Percentiles rank a stretch among this genome's conserved stretches.
Conservation (phyloP, 2,113 vertebrate species). For the Oceanodroma tethys region DNA sequence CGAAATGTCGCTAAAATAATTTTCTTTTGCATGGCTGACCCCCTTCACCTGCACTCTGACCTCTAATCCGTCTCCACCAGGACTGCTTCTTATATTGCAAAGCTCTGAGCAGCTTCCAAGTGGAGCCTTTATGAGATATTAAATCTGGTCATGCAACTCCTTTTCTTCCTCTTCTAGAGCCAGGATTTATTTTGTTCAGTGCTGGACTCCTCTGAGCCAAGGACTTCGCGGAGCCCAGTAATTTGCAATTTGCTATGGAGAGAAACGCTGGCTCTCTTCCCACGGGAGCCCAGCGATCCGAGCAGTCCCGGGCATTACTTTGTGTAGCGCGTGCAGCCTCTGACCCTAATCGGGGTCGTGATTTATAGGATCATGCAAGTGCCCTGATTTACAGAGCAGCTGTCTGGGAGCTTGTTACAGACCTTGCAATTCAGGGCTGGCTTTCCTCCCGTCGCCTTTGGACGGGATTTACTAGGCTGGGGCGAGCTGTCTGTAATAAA, state of each 20-base stretch:
- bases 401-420: neutral
- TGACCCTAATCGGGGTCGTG: neutral
- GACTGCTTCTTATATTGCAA: neutral
- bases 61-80: neutral
- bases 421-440: neutral
- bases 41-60: neutral
- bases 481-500: neutral
- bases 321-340: neutral
- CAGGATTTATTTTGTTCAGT: neutral
- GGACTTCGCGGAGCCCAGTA: neutral
- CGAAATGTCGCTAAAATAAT: neutral
- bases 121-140: neutral
- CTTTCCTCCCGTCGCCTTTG: neutral
- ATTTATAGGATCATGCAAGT: neutral
- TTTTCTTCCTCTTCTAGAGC: neutral
- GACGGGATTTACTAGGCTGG: neutral
- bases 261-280: neutral
- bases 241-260: neutral
- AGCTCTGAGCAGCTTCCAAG: neutral
- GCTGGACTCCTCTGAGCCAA: neutral
- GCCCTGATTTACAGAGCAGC: neutral
- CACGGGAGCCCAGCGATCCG: fast-evolving
- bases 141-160: neutral
- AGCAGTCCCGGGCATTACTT: neutral
- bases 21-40: neutral